Conservation (phyloP, 2,888 invertebrate species). For the Lepidocyrtoides sp. region DNA sequence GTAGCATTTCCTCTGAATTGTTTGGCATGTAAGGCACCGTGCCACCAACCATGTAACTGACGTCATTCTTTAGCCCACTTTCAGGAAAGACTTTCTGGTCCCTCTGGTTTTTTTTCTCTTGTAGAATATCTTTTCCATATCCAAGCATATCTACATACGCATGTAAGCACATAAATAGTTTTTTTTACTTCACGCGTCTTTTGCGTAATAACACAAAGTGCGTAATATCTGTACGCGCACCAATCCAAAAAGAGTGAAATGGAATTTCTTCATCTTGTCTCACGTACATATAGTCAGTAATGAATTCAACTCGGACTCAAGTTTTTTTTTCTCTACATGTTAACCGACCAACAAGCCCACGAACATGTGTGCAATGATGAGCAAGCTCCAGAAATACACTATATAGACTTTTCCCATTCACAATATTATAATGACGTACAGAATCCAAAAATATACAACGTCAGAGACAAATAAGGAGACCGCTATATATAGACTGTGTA, state of each 20-base stretch:
- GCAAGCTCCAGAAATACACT: slow-evolving; percentile 17
- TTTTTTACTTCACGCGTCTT: neutral
- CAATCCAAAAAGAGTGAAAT: neutral
- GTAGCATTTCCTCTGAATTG: neutral
- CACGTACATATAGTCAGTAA: neutral
- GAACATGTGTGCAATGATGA: neutral
- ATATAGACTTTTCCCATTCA: slow-evolving; percentile 70
- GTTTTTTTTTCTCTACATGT: neutral
- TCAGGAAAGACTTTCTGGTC: slow-evolving; percentile 27
- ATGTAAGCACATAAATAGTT: neutral
- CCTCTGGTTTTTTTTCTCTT: neutral
- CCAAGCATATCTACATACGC: neutral
- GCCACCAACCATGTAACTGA: slow-evolving; percentile 1
- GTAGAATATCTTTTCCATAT: neutral
- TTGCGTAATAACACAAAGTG: neutral
- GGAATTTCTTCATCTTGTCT: neutral
- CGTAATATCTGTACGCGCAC: neutral
- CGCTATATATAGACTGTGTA: slow-evolving; percentile 46
- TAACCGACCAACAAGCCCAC: neutral
- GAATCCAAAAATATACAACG: slow-evolving; percentile 61
- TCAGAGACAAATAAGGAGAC: too few relatives aligned
- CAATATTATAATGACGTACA: slow-evolving; percentile 27
- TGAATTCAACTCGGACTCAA: neutral
- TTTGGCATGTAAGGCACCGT: slow-evolving; percentile 1
- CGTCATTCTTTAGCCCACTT: slow-evolving; percentile 21